Percentiles rank a stretch among this genome's conserved stretches.
Conservation (phyloP, 2,113 vertebrate species). For the Lipophrys pholis region DNA sequence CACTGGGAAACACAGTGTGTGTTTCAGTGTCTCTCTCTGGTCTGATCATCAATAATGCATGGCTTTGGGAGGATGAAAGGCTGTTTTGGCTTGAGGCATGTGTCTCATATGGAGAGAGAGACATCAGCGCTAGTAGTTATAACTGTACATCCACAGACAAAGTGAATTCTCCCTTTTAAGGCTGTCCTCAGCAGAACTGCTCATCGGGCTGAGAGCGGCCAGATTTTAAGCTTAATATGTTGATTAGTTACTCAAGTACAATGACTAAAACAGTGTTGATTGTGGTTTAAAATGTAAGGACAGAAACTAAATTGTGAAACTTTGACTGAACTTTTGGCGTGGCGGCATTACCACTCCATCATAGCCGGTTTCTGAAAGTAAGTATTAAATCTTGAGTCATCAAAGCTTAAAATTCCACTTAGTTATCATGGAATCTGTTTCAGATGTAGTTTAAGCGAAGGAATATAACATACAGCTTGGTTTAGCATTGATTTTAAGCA, state of each 20-base stretch:
- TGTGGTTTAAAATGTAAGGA: background rate
- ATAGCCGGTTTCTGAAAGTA: background rate
- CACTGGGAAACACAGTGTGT: constrained; percentile 68
- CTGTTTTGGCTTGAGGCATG: constrained; percentile 80
- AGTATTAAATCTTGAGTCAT: background rate
- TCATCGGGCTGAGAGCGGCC: constrained; percentile 13
- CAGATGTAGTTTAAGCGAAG: background rate
- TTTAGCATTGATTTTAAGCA: constrained; percentile 35
- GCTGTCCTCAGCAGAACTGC: constrained; percentile 25
- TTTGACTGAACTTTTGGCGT: constrained; percentile 7
- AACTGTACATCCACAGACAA: constrained; percentile 66
- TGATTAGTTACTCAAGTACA: background rate
- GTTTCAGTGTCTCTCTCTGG: constrained; percentile 74
- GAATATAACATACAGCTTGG: background rate
- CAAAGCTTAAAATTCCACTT: background rate
- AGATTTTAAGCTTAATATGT: background rate
- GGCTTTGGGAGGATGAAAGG: constrained; percentile 79
- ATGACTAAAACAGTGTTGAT: background rate
- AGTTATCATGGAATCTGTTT: constrained; percentile 29
- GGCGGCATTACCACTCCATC: background rate
- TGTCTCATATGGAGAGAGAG: constrained; percentile 75
- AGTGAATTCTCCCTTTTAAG: constrained; percentile 42
- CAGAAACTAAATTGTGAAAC: background rate
- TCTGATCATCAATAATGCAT: constrained; percentile 81
- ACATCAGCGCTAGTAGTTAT: constrained; percentile 64